Evolutionary conservation across 2,888 invertebrate genomes (phyloP).

Genomic region (Cheilosia vulpina): DNA sequence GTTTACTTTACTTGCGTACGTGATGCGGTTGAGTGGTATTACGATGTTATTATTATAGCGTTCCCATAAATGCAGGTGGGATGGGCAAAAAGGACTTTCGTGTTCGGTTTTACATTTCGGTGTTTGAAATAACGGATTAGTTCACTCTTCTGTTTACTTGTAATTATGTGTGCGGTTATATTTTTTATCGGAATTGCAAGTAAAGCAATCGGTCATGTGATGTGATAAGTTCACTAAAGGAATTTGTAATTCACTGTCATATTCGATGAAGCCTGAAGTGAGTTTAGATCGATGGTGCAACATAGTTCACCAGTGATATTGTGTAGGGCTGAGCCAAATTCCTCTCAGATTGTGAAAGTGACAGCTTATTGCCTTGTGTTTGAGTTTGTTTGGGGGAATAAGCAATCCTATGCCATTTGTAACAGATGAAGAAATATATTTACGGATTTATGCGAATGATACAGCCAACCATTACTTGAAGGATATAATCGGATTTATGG

Average conservation of each 20-base stretch:
- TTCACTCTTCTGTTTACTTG: constrained; percentile 26
- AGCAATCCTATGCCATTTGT: neutral
- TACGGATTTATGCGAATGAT: neutral
- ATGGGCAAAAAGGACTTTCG: constrained; percentile 48
- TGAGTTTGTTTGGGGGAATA: constrained; percentile 37
- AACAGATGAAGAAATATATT: neutral
- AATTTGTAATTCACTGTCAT: constrained; percentile 4
- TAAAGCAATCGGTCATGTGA: constrained; percentile 18
- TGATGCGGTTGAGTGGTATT: constrained; percentile 51
- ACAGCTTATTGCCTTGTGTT: constrained; percentile 13
- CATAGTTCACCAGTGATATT: constrained; percentile 19
- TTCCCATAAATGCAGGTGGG: constrained; percentile 4
- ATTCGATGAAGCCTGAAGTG: constrained; percentile 19
- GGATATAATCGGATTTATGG: constrained; percentile 64
- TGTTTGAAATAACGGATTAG: constrained; percentile 59
- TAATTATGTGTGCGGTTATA: neutral
- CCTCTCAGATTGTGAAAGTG: constrained; percentile 16
- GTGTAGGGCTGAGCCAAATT: neutral
- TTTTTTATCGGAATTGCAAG: neutral
- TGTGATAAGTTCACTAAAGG: constrained; percentile 33
- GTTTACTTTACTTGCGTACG: constrained; percentile 33
- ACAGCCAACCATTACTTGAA: constrained; percentile 30
- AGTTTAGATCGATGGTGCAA: constrained; percentile 19
- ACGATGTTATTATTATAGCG: constrained; percentile 29
- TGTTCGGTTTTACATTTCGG: constrained; percentile 42